Evolutionary conservation across 2,888 invertebrate species (phyloP).

Genomic region (Scelioninae gen. 2): DNA sequence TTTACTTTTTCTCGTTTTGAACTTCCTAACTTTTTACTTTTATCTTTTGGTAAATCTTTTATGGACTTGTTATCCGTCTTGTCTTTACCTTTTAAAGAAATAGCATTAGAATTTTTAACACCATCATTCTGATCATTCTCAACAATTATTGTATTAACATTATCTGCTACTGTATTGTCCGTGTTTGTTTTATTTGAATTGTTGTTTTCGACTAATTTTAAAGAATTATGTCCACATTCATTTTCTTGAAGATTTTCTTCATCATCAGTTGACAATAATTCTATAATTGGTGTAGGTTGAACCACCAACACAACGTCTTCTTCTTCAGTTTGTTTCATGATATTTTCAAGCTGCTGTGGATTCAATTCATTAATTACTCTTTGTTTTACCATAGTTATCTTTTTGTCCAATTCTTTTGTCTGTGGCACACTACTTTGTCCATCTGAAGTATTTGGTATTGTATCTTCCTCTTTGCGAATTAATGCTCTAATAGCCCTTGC

Average conservation of each 20-base stretch:
- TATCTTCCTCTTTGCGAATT: slow-evolving; percentile 73
- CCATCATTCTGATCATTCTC: slow-evolving; percentile 12
- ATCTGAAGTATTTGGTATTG: slow-evolving; percentile 64
- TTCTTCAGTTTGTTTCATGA: slow-evolving; percentile 66
- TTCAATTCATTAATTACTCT: slow-evolving; percentile 63
- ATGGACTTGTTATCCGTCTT: background rate
- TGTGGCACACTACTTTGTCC: slow-evolving; percentile 32
- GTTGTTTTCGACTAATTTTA: too few species aligned
- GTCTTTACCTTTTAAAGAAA: slow-evolving; percentile 7
- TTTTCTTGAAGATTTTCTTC: slow-evolving; percentile 59
- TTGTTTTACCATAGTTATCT: slow-evolving; percentile 57
- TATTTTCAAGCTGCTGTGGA: slow-evolving; percentile 66
- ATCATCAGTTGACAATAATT: slow-evolving; percentile 72
- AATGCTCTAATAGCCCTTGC: slow-evolving; percentile 78
- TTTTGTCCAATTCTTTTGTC: slow-evolving; percentile 52
- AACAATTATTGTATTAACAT: background rate
- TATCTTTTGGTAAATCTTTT: slow-evolving; percentile 20
- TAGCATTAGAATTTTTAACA: slow-evolving; percentile 47
- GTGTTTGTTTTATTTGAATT: slow-evolving; percentile 16
- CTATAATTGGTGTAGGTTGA: slow-evolving; percentile 72
- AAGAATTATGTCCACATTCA: background rate
- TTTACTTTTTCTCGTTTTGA: slow-evolving; percentile 23
- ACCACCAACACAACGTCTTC: slow-evolving; percentile 74
- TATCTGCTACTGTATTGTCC: too few species aligned
- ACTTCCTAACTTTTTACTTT: slow-evolving; percentile 47